Percentiles rank a stretch among this genome's conserved stretches.
Conservation (phyloP, 1,140 invertebrate genomes). For the Hormaphis cornu region DNA sequence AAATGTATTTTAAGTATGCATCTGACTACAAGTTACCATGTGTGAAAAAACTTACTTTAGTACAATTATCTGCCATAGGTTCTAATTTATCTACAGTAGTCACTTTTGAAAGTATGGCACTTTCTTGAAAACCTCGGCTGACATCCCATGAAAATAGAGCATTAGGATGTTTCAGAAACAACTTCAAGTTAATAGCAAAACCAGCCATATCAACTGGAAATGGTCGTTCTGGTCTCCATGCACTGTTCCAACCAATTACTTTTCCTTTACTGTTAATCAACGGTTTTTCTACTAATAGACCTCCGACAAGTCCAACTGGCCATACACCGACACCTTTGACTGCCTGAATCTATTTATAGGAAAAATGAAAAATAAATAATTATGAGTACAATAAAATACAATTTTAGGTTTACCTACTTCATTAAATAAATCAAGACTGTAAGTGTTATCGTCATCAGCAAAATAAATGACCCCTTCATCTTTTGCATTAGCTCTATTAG, state of each 20-base stretch:
- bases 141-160: slow-evolving; percentile 68
- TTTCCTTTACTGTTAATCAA: slow-evolving; percentile 58
- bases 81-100: slow-evolving; percentile 72
- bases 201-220: slow-evolving; percentile 99
- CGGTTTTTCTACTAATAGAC: slow-evolving; percentile 76
- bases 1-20: too few species aligned
- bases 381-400: not conserved
- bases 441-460: slow-evolving; percentile 98
- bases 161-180: slow-evolving; percentile 65
- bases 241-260: slow-evolving; percentile 72
- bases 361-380: slow-evolving; percentile 10
- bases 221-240: slow-evolving; percentile 76
- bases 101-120: slow-evolving; percentile 73
- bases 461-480: slow-evolving; percentile 84
- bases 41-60: slow-evolving; percentile 53
- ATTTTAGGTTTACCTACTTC: slow-evolving; percentile 52
- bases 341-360: slow-evolving; percentile 47
- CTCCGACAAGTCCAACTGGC: slow-evolving; percentile 93
- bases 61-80: slow-evolving; percentile 78
- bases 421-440: slow-evolving; percentile 77
- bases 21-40: not conserved
- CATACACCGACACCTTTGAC: slow-evolving; percentile 86
- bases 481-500: slow-evolving; percentile 48
- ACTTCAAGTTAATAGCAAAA: slow-evolving; percentile 82
- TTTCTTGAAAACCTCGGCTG: slow-evolving; percentile 83